Base-by-base conservation (phyloP, 37 sponge, comb jelly and placozoan species). In the Haliclona indistincta region DNA sequence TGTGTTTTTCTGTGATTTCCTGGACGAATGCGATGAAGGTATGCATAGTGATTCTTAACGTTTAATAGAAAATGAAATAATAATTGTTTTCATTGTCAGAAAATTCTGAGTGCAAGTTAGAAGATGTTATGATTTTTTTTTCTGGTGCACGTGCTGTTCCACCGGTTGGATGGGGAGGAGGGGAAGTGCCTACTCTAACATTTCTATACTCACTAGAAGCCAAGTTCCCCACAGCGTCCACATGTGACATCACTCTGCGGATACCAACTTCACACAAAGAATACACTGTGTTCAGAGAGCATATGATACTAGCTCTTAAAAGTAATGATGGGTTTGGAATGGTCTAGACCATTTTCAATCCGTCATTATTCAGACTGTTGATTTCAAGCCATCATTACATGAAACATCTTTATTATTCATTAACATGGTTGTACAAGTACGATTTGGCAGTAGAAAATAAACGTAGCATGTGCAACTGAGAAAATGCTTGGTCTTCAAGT, bases 21-120 rank as follows among this genome's bases (percentile, higher is more conserved):
- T 74, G 22, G 75, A 74, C 39, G 75, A 74, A 25, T 74, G 75
- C 56, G 17, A 37, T 13, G n/a, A n/a, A n/a, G 75, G 75, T 74
- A 25, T 25, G 60, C 13, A 8, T 47, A 25, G 60, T n/a, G 6
- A 58, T 25, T 58, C n/a, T 47, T 17, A 47, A 47, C 13, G 10
- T 17, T 47, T 17, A 47, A 47, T 17, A 17, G 13, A 47, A 17
- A 15, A 17, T 47, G 51, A 17, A 47, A 47, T 47, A 47, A 47
- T 8, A 17, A 13, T 47, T 17, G 8, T 47, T 47, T 47, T 17
- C 49, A 58, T 58, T 8, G 6, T n/a, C n/a, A 20, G 60, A 58
- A 58, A 20, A 20, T 58, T 25, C n/a, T 58, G 60, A 6, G 7
- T 58, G 60, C n/a, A 6, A n/a, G 6, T 58, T 58, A 20, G 13